phyloP scores from a whole-genome alignment of 2,888 invertebrate genomes.

The Crocallis elinguaria region DNA sequence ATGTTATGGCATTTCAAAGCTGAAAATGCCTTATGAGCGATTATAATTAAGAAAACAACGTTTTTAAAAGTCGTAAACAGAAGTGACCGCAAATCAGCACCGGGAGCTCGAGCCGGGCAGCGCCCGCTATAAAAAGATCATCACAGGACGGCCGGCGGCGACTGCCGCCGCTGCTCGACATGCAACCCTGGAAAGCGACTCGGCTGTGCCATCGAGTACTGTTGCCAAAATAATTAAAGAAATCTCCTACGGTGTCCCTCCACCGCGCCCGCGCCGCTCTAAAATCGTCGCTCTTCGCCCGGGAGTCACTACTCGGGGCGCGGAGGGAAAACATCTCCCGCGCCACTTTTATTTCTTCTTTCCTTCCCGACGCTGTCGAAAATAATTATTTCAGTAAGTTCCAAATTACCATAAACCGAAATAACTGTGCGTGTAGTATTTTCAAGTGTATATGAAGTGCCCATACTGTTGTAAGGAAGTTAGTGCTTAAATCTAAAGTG shows the following conservation, averaged over 20 bases:
- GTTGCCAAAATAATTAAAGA: slow-evolving; percentile 93
- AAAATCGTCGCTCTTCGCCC: slow-evolving; percentile 85
- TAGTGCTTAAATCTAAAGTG: slow-evolving; percentile 69
- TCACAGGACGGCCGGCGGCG: slow-evolving; percentile 77
- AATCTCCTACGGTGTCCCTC: slow-evolving; percentile 87
- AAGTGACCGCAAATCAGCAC: slow-evolving; percentile 59
- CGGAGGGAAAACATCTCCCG: slow-evolving; percentile 85
- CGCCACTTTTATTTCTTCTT: slow-evolving; percentile 85
- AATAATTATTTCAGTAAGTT: slow-evolving; percentile 80
- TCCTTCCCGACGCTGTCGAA: slow-evolving; percentile 84
- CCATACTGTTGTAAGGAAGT: slow-evolving; percentile 55
- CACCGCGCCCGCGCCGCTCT: slow-evolving; percentile 86
- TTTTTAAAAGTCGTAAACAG: slow-evolving; percentile 60
- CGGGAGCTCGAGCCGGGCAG: slow-evolving; percentile 80
- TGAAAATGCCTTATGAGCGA: not conserved
- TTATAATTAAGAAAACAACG: slow-evolving; percentile 42
- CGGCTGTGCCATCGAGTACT: slow-evolving; percentile 84
- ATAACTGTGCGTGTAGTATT: slow-evolving; percentile 65
- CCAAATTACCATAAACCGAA: slow-evolving; percentile 60
- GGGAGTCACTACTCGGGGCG: slow-evolving; percentile 84
- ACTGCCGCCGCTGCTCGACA: slow-evolving; percentile 77
- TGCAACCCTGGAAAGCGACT: slow-evolving; percentile 84
- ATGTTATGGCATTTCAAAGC: not conserved
- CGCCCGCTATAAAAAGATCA: slow-evolving; percentile 84
- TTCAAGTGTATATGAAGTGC: slow-evolving; percentile 70